Evolutionary conservation across 2,113 vertebrate genomes (phyloP).

Genomic region (Plestiodon gilberti): DNA sequence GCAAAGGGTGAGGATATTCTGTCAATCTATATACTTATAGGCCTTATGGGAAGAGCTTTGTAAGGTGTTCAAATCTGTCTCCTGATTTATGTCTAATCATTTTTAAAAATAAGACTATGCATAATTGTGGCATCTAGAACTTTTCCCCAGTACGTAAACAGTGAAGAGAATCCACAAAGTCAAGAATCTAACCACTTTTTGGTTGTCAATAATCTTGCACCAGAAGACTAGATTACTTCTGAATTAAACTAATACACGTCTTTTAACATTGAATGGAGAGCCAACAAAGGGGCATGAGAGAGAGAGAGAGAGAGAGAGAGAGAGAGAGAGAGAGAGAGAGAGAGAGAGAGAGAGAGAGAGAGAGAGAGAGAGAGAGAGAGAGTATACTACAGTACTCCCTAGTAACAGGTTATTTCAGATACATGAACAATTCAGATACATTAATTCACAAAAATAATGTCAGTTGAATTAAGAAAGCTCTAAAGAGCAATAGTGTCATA

Average conservation of each 20-base stretch:
- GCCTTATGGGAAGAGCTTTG: background rate
- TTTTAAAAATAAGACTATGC: conserved; percentile 22
- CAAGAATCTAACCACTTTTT: conserved; percentile 30
- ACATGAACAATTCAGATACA: conserved; percentile 57
- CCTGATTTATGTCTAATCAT: conserved; percentile 1
- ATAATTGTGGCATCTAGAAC: conserved; percentile 53
- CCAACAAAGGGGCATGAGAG: conserved; percentile 55
- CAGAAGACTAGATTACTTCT: conserved; percentile 18
- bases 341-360: conserved; percentile 18
- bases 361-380: conserved; percentile 19
- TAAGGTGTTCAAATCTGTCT: conserved; percentile 13
- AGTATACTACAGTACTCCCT: conserved; percentile 3
- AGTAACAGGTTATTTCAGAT: conserved; percentile 44
- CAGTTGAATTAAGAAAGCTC: conserved; percentile 37
- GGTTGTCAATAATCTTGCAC: background rate
- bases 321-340: background rate
- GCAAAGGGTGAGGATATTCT: background rate
- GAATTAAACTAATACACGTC: conserved; percentile 45
- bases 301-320: conserved; percentile 20
- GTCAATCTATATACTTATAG: background rate
- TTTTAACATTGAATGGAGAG: conserved; percentile 41
- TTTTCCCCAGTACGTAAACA: conserved; percentile 20
- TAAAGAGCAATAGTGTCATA: conserved; percentile 11
- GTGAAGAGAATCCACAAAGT: background rate
- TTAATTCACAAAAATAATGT: conserved; percentile 42